Base-by-base conservation (phyloP, 2,113 vertebrate species). In the Chrysochloris asiatica region DNA sequence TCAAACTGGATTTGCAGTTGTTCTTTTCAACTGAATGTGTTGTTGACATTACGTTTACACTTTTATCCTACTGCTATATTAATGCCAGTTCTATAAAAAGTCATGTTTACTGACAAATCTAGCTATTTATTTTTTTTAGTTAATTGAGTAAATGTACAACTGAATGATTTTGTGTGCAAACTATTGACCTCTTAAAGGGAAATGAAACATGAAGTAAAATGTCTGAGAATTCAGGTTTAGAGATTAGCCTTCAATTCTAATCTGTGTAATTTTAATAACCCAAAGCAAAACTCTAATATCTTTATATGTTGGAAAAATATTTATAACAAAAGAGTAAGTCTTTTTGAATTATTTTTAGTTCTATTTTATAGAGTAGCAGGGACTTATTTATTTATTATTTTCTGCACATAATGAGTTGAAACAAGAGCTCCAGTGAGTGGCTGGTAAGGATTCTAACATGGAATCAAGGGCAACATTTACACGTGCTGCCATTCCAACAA, bases 351-450 rank as follows among this genome's bases (percentile, higher is more conserved):
- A 75, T 88, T 86, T 94, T 87, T 24, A 67, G 26, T 65, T 59
- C 36, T 0, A 11, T 71, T 3, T 52, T 38, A 4, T 43, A 65
- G n/a, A 77, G 43, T 4, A 41, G 7, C 22, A 79, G 69, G 2
- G 81, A 75, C 85, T 78, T 75, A 69, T 77, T 78, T 69, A 71
- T 72, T 91, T 83, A 41, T 72, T 86, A 10, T 52, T 94, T 82
- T 78, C 63, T 84, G 47, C 3, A 67, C 6, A 33, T 14, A 73
- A 73, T 65, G 24, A 83, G 26, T 33, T 76, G 65, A 38, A 6
- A 73, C 19, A 86, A 63, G 54, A 69, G 22, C 13, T 3, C 36
- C 65, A 26, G 1, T 4, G 47, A 33, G 0, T 67, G 41, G 19
- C 33, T 80, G 19, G 0, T 72, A 47, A 36, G 24, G 2, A 38